Evolutionary conservation across 2,888 invertebrate species (phyloP).

Genomic region (Urechis unicinctus): DNA sequence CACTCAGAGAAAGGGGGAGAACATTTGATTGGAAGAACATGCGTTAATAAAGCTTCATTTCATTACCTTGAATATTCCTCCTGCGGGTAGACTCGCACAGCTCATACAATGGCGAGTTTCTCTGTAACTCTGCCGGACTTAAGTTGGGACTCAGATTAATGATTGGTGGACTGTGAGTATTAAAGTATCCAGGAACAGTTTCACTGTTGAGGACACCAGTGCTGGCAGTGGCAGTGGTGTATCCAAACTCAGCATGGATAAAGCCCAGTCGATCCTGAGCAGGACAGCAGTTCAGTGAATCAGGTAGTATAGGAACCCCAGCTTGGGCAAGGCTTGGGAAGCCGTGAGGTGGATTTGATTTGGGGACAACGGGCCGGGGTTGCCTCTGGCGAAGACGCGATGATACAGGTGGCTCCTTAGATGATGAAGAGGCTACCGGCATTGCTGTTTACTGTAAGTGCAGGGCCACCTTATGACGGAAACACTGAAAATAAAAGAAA

Average conservation of each 20-base stretch:
- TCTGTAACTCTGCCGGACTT: conserved; percentile 13
- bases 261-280: no score
- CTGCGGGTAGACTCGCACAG: not conserved
- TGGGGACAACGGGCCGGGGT: not conserved
- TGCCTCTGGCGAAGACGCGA: not conserved
- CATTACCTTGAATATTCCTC: not conserved
- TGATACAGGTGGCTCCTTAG: not conserved
- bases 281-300: no score
- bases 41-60: no score
- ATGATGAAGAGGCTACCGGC: no score
- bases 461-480: no score
- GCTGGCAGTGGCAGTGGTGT: not conserved
- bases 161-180: conserved; percentile 47
- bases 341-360: not conserved
- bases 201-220: not conserved
- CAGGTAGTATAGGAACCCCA: not conserved
- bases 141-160: conserved; percentile 41
- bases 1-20: no score
- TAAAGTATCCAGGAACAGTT: conserved; percentile 24
- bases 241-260: not conserved
- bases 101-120: not conserved
- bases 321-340: not conserved
- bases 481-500: no score
- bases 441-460: no score
- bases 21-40: no score